These are phyloP conservation scores for Lichenostomus cassidix DNA, from an alignment of 2,113 vertebrate species.

Conservation along the genomic window DNA sequence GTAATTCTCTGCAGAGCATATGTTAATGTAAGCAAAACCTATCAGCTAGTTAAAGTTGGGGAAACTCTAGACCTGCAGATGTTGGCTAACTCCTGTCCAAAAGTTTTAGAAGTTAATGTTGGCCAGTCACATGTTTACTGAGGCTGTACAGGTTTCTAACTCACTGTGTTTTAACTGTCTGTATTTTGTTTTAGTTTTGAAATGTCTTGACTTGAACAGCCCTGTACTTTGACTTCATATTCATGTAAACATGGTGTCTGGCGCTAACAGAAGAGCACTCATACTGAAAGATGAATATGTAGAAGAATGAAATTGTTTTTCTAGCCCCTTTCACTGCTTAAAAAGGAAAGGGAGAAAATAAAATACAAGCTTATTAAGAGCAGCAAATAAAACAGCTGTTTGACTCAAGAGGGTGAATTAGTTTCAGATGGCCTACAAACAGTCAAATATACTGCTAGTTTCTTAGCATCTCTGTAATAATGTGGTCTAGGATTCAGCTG, in stretches of 20 bases:
- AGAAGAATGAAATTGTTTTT: not conserved
- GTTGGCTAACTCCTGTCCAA: not conserved
- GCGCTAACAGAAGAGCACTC: not conserved
- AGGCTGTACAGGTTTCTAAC: not conserved
- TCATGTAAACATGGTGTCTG: not conserved
- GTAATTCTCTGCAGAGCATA: not conserved
- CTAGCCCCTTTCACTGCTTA: not conserved
- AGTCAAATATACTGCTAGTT: not conserved
- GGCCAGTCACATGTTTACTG: not conserved
- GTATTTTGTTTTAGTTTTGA: slow-evolving; percentile 13
- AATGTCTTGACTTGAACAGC: not conserved
- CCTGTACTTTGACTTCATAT: not conserved
- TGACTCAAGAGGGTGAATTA: not conserved
- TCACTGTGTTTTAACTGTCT: not conserved
- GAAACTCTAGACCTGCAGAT: not conserved
- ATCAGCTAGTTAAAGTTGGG: not conserved
- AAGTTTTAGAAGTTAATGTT: slow-evolving; percentile 31
- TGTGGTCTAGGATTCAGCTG: not conserved
- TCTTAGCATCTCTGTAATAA: not conserved
- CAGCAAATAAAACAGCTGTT: not conserved
- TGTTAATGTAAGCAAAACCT: not conserved
- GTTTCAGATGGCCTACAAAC: not conserved
- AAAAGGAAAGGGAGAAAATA: not conserved
- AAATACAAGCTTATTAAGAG: not conserved
- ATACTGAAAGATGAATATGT: not conserved